Conservation (phyloP, 2,113 vertebrate genomes). For the Myrmecobius fasciatus region DNA sequence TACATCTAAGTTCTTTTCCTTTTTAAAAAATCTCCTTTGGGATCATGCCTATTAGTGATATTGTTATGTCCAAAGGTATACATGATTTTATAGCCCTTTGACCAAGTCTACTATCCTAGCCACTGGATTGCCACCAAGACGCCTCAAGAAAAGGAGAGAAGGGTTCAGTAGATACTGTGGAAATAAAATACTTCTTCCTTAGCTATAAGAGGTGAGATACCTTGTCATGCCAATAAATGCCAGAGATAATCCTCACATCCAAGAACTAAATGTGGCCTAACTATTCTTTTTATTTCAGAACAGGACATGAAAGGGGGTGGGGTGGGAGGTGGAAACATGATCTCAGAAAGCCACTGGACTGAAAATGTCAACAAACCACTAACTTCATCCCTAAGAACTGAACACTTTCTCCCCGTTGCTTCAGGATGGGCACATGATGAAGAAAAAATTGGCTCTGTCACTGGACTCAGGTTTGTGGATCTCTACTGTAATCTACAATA, state of each 20-base stretch:
- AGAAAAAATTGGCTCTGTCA: neutral
- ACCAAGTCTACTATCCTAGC: too few species aligned
- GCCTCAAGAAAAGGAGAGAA: too few species aligned
- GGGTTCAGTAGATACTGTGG: neutral
- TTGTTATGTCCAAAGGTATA: too few species aligned
- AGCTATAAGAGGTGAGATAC: neutral
- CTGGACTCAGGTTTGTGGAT: too few species aligned
- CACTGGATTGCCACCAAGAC: too few species aligned
- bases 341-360: neutral
- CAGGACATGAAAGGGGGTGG: neutral
- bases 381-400: neutral
- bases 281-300: neutral
- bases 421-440: neutral
- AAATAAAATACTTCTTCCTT: neutral
- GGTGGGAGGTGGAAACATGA: neutral
- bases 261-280: neutral
- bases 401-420: neutral
- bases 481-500: neutral
- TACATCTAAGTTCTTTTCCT: too few species aligned
- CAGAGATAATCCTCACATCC: neutral
- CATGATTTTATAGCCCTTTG: too few species aligned
- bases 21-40: too few species aligned
- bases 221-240: neutral
- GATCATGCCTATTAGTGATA: too few species aligned
- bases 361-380: neutral